Evolutionary conservation across 64 coral and sea anemone species (phyloP).

Genomic region (Stylophora pistillata): DNA sequence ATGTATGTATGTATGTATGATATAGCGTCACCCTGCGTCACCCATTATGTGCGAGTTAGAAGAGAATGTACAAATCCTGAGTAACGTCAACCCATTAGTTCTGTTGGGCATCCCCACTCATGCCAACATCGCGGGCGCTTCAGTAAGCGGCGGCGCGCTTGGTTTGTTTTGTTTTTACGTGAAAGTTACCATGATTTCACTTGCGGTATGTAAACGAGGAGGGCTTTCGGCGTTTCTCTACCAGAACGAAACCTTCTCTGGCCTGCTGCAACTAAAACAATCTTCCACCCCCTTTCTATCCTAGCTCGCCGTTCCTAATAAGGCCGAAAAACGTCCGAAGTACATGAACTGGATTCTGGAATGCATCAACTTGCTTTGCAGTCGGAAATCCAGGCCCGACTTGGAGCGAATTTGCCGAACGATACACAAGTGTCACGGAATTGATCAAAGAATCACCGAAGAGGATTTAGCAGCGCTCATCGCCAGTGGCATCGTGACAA

Average conservation of each 20-base stretch:
- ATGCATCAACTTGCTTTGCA: slow-evolving; percentile 93
- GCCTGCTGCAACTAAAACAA: slow-evolving; percentile 1
- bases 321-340: slow-evolving; percentile 76
- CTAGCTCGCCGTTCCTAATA: background rate
- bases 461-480: slow-evolving; percentile 88
- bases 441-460: slow-evolving; percentile 85
- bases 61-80: too few species aligned
- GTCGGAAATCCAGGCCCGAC: slow-evolving; percentile 96
- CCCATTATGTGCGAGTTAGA: too few species aligned
- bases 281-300: background rate
- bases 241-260: slow-evolving; percentile 14
- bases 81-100: slow-evolving; percentile 27
- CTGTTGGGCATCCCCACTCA: background rate
- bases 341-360: slow-evolving; percentile 99
- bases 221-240: background rate
- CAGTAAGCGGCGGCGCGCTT: background rate
- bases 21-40: too few species aligned
- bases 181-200: slow-evolving; percentile 18
- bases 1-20: too few species aligned
- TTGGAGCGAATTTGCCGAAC: slow-evolving; percentile 94
- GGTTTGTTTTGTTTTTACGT: slow-evolving; percentile 24
- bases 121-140: slow-evolving; percentile 3
- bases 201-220: slow-evolving; percentile 32
- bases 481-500: slow-evolving; percentile 79
- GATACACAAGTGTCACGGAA: slow-evolving; percentile 98